Base-by-base conservation (phyloP, 2,888 invertebrate species). In the Endotricha flammealis region DNA sequence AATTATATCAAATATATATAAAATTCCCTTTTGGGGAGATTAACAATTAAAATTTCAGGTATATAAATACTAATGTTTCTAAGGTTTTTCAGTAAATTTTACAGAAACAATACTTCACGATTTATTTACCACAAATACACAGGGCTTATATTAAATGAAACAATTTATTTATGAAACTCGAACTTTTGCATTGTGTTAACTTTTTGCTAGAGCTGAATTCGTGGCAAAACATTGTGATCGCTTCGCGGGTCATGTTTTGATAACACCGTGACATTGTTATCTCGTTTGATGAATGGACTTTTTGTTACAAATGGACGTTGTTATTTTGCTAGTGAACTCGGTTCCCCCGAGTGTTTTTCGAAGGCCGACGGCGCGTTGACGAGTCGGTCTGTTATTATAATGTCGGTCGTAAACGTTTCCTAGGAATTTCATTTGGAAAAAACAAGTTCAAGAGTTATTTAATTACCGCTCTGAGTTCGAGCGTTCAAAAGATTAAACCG, bases 281-380 rank as follows among this genome's bases (percentile, higher is more conserved):
- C 81, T 80, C 62, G 68, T 78, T 75, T 79, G 81, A 82, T 79
- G 79, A 81, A 82, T 82, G 79, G 79, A 71, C 78, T 80, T 80
- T 80, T 78, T 81, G 80, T 80, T 73, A 75, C 75, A 75, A 82
- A 80, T 79, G 79, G 72, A 67, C 75, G 69, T 67, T 72, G 78
- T 76, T 78, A 75, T 79, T 78, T 72, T 61, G 69, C 69, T 74
- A 70, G 73, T 76, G 68, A 72, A 73, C 72, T 66, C 65, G 46
- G 48, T 56, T 52, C 47, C 50, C 50, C 53, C 53, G 57, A 64
- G 64, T 67, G 59, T 66, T 74, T 70, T 58, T 50, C 60, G 50
- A 62, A 60, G 48, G 55, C 51, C 51, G 51, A 44, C 46, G 48
- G 51, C 50, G 42, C 50, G 51, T 46, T 48, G 51, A 43, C 49